Base-by-base conservation (phyloP, 2,113 vertebrate species). In the Trichomycterus rosablanca region DNA sequence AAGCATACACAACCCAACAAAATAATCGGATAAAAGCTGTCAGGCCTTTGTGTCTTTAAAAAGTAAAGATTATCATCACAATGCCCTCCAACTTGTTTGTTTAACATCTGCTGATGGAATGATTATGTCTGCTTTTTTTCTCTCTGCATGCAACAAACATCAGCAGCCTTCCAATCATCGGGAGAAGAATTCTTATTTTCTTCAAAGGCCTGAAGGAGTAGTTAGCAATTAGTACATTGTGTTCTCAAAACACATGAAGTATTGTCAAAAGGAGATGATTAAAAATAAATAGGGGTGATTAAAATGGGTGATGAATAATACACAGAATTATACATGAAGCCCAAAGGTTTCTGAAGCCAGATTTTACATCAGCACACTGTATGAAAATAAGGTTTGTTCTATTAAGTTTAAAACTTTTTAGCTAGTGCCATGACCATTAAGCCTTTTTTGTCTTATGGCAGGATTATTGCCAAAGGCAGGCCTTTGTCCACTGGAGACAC, bases 161-260 rank as follows among this genome's bases (percentile, higher is more conserved):
- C 43, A 49, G 32, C 49, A 51, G 43, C 20, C 35, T 53, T 49
- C 24, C 7, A 48, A 42, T 64, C 52, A 42, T 28, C 48, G 42
- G 62, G 26, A 40, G 39, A 57, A 35, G 56, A 46, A 53, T 56
- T 56, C 40, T 42, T 16, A 15, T 34, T 53, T 39, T 15, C 23
- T 34, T 54, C 53, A 34, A 56, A 63, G 84, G 80, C 81, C 85
- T 82, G 75, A 72, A 86, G 82, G 78, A 81, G 78, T 87, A 84
- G 86, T 87, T 84, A 83, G 79, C 80, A 78, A 84, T 83, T 82
- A 83, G 81, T 78, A 81, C 76, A 80, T 77, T 75, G 78, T 55
- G 39, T 74, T 81, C 76, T 81, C 78, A 76, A 81, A 86, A 84
- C 76, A 66, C 62, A 84, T 82, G 74, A 85, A 84, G 84, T 82